Conservation (phyloP, 2,797 vertebrate species). For the Mus spretus region DNA sequence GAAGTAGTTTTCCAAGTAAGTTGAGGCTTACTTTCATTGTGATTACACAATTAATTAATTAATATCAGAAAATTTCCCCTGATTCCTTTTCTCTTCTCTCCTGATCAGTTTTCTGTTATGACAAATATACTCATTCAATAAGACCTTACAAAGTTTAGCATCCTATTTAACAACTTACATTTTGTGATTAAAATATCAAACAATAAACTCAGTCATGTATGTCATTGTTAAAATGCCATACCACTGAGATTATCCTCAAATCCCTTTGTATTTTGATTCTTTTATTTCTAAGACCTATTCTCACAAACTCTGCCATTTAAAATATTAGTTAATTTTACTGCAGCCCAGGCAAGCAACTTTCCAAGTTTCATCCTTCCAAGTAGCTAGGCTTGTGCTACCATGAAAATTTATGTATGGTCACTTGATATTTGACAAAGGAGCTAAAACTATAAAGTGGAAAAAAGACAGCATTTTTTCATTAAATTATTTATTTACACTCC, state of each 20-base stretch:
- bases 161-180: not conserved
- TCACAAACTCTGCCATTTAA: not conserved
- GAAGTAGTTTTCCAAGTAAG: not conserved
- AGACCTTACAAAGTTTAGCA: not conserved
- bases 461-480: too few relatives aligned
- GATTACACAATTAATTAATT: not conserved
- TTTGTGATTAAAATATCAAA: not conserved
- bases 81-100: not conserved
- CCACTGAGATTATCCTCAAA: not conserved
- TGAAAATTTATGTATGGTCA: too few relatives aligned
- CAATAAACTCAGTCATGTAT: not conserved
- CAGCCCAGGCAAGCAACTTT: not conserved
- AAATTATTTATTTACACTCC: too few relatives aligned
- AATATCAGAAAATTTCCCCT: not conserved
- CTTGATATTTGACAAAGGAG: too few relatives aligned
- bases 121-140: not conserved
- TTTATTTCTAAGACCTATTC: not conserved
- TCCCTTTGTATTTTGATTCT: not conserved
- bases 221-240: not conserved
- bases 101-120: not conserved
- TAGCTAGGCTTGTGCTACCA: not conserved
- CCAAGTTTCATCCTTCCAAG: not conserved
- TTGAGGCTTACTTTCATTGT: not conserved
- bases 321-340: not conserved
- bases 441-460: too few relatives aligned